Percentiles rank a stretch among this genome's conserved stretches.
Conservation (phyloP, 2,797 vertebrate species). For the Chaenodraco wilsoni region DNA sequence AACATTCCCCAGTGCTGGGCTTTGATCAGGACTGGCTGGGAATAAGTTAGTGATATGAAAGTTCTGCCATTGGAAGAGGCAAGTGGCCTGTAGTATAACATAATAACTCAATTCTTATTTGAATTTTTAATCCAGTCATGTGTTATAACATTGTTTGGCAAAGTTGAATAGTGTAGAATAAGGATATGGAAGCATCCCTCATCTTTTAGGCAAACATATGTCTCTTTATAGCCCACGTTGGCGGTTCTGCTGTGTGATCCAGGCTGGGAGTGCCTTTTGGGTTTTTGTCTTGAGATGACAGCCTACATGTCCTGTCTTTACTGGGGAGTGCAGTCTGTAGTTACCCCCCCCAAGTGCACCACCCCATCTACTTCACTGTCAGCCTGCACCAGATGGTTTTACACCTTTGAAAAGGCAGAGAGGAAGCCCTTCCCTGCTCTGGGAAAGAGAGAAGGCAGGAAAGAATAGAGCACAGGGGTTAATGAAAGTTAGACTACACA, state of each 20-base stretch:
- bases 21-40: slow-evolving; percentile 8
- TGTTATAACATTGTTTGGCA: neutral
- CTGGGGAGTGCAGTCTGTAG: slow-evolving; percentile 69
- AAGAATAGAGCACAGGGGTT: slow-evolving; percentile 33
- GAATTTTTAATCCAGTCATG: neutral
- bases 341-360: slow-evolving; percentile 46
- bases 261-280: slow-evolving; percentile 62
- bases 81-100: neutral
- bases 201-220: slow-evolving; percentile 21
- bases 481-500: slow-evolving; percentile 37
- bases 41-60: neutral
- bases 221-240: slow-evolving; percentile 32
- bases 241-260: slow-evolving; percentile 61
- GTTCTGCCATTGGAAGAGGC: neutral
- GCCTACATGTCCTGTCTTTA: slow-evolving; percentile 66
- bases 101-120: neutral
- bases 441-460: slow-evolving; percentile 42
- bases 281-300: slow-evolving; percentile 73
- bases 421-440: slow-evolving; percentile 68
- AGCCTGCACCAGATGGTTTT: slow-evolving; percentile 80
- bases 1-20: slow-evolving; percentile 6
- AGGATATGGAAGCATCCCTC: slow-evolving; percentile 6
- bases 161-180: neutral
- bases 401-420: slow-evolving; percentile 65
- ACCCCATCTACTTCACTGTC: slow-evolving; percentile 52